Evolutionary conservation across 2,888 invertebrate species (phyloP), one percentile per base, ranked within the genome.

Genomic region (Cepaea hortensis): DNA sequence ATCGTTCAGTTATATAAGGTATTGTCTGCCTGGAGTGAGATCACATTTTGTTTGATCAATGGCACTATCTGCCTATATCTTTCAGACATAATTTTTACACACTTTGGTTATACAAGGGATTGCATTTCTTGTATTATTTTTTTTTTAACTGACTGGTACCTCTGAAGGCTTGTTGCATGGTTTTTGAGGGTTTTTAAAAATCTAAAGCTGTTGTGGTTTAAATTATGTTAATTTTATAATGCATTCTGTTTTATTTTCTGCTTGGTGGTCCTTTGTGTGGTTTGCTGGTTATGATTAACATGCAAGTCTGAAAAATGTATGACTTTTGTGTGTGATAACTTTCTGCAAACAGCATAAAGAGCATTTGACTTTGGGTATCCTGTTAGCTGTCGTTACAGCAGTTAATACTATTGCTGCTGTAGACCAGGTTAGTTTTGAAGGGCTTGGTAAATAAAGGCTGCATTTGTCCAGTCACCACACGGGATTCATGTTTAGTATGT

Each of bases 121-220:
- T n/a, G 61, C 62, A 76, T 65, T 76, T 23, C 1, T 72, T 50
- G 20, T 35, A 83, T 23, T n/a, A n/a, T 83, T 75, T 62, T 65
- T 35, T 4, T 46, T 65, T 13, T 18, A 35, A 23, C 61, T 46
- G 35, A 7, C 46, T 35, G 4, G 65, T 75, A 35, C 61, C 11
- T 65, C 62, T 35, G 73, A 80, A 65, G 62, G 75, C 81, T 85
- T 85, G 85, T 81, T 85, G 85, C 85, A 85, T 85, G 85, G 62
- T 75, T 81, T 85, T 85, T 85, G 81, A 75, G 75, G 81, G 75
- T 70, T 85, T 50, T 65, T 23, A 35, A 70, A 62, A 50, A 79
- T 65, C 23, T 15, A 48, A 4, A 18, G 11, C 48, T 81, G n/a
- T 23, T 23, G 61, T 61, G 55, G n/a, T 48, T 48, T 70, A 35